Evolutionary conservation across 1,140 invertebrate species (phyloP).

Genomic region (Ips typographus): DNA sequence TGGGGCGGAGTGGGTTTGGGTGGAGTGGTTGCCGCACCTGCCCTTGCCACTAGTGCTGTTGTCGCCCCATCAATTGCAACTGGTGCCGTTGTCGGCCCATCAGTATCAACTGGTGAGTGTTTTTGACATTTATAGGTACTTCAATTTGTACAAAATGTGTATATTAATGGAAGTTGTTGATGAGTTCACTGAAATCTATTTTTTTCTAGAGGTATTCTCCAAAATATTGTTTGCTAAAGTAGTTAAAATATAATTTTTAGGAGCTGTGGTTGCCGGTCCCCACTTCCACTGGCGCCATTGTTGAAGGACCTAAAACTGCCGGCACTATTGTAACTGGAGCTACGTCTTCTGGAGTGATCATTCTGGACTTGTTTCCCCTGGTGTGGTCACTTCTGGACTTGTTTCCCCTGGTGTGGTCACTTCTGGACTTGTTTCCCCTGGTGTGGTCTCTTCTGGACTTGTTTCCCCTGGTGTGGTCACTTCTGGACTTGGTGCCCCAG

Average conservation of each 20-base stretch:
- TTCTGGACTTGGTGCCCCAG: constrained; percentile 8
- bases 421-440: constrained; percentile 3
- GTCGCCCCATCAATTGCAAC: constrained; percentile 11
- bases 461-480: background rate
- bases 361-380: constrained; percentile 7
- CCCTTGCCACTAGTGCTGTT: constrained; percentile 14
- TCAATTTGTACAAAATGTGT: background rate
- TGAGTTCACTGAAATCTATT: background rate
- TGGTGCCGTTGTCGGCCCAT: constrained; percentile 15
- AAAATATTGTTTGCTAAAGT: background rate
- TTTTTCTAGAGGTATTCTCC: background rate
- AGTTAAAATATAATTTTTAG: constrained; percentile 9
- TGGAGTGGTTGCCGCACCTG: background rate
- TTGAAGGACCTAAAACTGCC: constrained; percentile 9
- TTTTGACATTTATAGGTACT: background rate
- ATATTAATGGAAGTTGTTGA: background rate
- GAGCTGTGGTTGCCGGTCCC: constrained; percentile 19
- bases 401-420: constrained; percentile 8
- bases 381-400: background rate
- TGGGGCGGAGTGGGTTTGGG: constrained; percentile 1
- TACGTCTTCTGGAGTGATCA: constrained; percentile 2
- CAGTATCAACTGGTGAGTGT: constrained; percentile 7
- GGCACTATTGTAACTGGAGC: constrained; percentile 15
- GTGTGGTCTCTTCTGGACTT: constrained; percentile 9
- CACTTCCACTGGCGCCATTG: constrained; percentile 13